Percentiles rank a stretch among this genome's conserved stretches.
These are phyloP conservation scores for Agrochola circellaris DNA, from an alignment of 2,888 invertebrate genomes.

Conservation along the genomic window DNA sequence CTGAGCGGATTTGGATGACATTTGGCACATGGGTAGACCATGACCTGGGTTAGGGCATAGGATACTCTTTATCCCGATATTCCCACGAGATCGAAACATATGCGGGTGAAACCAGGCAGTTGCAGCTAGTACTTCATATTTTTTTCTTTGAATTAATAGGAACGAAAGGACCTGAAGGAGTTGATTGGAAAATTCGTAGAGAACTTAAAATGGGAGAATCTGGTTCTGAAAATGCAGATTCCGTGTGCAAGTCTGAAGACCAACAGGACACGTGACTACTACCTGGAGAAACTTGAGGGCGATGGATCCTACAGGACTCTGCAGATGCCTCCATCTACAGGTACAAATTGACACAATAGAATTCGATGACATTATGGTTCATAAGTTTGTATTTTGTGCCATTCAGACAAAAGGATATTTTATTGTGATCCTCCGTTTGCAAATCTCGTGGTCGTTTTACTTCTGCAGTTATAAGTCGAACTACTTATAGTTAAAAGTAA, in stretches of 20 bases:
- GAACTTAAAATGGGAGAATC: slow-evolving; percentile 80
- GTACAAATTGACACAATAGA: slow-evolving; percentile 61
- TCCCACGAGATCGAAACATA: too few relatives aligned
- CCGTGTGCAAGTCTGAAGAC: slow-evolving; percentile 75
- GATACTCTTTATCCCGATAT: too few relatives aligned
- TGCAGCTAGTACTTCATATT: too few relatives aligned
- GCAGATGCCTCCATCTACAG: slow-evolving; percentile 77
- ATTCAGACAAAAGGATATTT: neutral
- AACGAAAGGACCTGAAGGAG: slow-evolving; percentile 76
- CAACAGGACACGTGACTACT: slow-evolving; percentile 78
- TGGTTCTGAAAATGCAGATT: slow-evolving; percentile 83
- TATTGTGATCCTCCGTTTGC: neutral
- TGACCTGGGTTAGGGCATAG: too few relatives aligned
- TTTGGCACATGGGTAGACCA: too few relatives aligned
- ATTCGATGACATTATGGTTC: neutral
- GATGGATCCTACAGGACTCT: slow-evolving; percentile 83
- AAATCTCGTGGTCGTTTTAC: neutral
- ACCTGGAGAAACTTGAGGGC: slow-evolving; percentile 78
- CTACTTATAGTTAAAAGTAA: neutral
- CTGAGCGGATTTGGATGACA: too few relatives aligned
- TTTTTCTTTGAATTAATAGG: slow-evolving; percentile 69
- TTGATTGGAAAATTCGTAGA: slow-evolving; percentile 78
- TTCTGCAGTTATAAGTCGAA: neutral
- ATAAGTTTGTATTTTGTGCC: neutral
- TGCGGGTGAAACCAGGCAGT: too few relatives aligned